Evolutionary conservation across 2,888 invertebrate species (phyloP), one percentile per base, ranked within the genome.

Genomic region (Lomographa bimaculata): DNA sequence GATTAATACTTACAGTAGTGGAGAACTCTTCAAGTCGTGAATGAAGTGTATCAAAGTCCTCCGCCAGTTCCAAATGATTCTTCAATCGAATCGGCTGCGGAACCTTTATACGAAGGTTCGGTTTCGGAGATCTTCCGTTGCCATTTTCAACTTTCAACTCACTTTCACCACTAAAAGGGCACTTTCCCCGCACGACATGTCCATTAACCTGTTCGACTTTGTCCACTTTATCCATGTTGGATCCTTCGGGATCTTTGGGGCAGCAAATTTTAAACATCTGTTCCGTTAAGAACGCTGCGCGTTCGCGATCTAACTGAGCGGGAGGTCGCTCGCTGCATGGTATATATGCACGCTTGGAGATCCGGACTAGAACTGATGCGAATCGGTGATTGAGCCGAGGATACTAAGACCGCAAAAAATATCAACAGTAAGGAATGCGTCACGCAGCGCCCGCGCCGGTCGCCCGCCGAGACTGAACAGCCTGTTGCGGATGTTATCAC

Each of bases 61-160:
- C 81, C 7, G 71, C 75, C 4, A 58, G 51, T 21, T 59, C 56
- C 7, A 73, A 41, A 49, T 76, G 72, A 43, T 87, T 84, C 54
- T 71, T 77, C 60, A 89, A 55, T 46, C 67, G 71, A 34, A 86
- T 61, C 2, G 86, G 82, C 19, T 77, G 80, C n/a, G 79, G 73
- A 47, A 87, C 78, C 65, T 82, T 83, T 3, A 89, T 60, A 8
- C 75, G 72, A 23, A 86, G 66, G 26, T 72, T 73, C 1, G 76
- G 71, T 48, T 82, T 86, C 49, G 60, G 69, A 37, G 60, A 37
- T 35, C 71, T 79, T 5, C 42, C 33, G 28, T 38, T 49, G 9
- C 39, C 50, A 25, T 73, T 62, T 28, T 68, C 64, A 49, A 56
- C 57, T 45, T 66, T 71, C 16, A 65, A 51, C 40, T 67, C 63